phyloP scores from a whole-genome alignment of 2,113 vertebrate species.

The Egretta garzetta region DNA sequence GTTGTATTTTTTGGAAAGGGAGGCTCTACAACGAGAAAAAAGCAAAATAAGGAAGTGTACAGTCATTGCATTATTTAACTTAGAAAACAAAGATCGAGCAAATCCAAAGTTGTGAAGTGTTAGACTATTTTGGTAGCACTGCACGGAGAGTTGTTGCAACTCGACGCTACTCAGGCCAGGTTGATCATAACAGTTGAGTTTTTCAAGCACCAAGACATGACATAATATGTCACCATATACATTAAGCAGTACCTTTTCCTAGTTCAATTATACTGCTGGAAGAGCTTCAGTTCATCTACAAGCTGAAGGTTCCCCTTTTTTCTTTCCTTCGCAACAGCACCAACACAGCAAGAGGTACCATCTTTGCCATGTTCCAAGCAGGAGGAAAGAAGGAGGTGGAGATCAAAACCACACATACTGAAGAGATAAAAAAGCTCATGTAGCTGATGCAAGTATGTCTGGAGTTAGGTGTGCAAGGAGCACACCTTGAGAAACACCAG shows the following conservation, averaged over 20 bases:
- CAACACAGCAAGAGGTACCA: background rate
- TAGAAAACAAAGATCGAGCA: background rate
- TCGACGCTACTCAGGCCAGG: background rate
- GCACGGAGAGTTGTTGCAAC: background rate
- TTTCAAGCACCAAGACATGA: background rate
- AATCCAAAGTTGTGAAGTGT: background rate
- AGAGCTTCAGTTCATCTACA: background rate
- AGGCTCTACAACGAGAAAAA: conserved; percentile 83
- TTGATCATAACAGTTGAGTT: background rate
- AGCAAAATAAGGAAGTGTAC: background rate
- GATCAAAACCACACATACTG: background rate
- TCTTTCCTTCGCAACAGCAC: background rate
- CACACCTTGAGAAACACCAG: background rate
- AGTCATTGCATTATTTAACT: background rate
- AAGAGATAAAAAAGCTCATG: background rate
- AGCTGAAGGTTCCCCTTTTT: background rate
- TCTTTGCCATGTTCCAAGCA: background rate
- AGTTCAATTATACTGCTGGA: background rate
- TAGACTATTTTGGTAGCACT: background rate
- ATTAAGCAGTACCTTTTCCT: background rate
- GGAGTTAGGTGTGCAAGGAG: background rate
- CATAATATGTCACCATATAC: background rate
- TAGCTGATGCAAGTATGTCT: background rate
- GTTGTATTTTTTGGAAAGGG: conserved; percentile 96
- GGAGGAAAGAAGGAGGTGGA: background rate